Conservation (phyloP, 2,888 invertebrate species). For the Ophion ventricosus region DNA sequence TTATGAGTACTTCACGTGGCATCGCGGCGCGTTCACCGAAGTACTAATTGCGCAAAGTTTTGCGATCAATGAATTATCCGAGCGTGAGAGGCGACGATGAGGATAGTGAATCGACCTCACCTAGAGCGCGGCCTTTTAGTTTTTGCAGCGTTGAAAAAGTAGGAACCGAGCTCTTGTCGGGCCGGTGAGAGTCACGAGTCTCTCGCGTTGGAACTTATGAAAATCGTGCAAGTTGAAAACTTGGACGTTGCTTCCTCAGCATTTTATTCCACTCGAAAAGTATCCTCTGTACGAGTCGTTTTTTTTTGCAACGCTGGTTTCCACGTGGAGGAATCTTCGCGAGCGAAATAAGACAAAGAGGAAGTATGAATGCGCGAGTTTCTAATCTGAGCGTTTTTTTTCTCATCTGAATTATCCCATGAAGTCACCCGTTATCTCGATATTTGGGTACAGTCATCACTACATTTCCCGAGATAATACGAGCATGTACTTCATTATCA, state of each 20-base stretch:
- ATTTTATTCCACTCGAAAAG: neutral
- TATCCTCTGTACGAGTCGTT: neutral
- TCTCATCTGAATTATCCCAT: neutral
- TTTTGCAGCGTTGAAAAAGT: neutral
- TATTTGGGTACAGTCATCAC: neutral
- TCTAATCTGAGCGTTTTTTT: neutral
- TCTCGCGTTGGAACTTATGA: neutral
- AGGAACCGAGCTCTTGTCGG: neutral
- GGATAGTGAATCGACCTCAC: neutral
- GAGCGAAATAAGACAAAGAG: neutral
- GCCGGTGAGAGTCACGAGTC: neutral
- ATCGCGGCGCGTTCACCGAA: neutral
- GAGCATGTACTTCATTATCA: neutral
- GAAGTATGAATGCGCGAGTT: neutral
- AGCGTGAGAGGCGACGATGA: neutral
- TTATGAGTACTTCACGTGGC: neutral
- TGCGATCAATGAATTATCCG: neutral
- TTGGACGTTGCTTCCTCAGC: neutral
- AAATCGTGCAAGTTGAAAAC: neutral
- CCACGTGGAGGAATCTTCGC: neutral
- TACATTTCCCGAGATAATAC: neutral
- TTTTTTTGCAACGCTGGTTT: neutral
- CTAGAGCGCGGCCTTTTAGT: neutral
- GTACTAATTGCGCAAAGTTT: neutral
- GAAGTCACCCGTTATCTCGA: neutral